Evolutionary conservation across 2,113 vertebrate species (phyloP), one percentile per base, ranked within the genome.

Genomic region (Delphinus delphis): DNA sequence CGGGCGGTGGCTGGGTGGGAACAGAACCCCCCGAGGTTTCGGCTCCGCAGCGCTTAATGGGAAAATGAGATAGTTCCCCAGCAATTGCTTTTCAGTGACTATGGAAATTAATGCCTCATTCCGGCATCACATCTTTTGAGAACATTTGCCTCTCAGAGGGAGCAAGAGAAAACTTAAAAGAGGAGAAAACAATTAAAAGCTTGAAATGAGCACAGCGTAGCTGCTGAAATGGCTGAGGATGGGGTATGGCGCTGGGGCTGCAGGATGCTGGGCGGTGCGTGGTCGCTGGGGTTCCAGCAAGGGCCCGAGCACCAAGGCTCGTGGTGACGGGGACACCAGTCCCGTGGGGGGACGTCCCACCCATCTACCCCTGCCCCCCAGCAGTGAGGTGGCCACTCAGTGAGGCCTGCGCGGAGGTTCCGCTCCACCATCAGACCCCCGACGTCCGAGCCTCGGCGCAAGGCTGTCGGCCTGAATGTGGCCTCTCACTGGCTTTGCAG

Each of bases 61-160:
- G 96, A 70, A 98, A 97, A 98, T 82, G 83, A 98, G 95, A n/a
- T 88, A 33, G 94, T 98, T 98, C 74, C 79, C 38, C 38, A 96
- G 92, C 93, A 98, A 93, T 92, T 97, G 95, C 92, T 97, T 96
- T 92, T 97, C 93, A 31, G 0, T 90, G 95, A 77, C 90, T 96
- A 18, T 60, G 94, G 85, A 98, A 98, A 96, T 21, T 71, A 98
- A 94, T 62, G 62, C 77, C 5, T 1, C 88, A 10, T 97, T 97
- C 86, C 90, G 94, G 53, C 88, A 93, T 94, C 93, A 95, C 92
- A 83, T 85, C 96, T 95, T 94, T 74, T 93, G 14, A 21, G 73
- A 92, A 77, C 4, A 2, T 38, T 70, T 96, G 96, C 89, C 80
- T 97, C 95, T 96, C 85, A 33, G 1, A 4, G 11, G 93, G 18